Conservation (phyloP, 2,888 invertebrate species). For the Cephus pulcher region DNA sequence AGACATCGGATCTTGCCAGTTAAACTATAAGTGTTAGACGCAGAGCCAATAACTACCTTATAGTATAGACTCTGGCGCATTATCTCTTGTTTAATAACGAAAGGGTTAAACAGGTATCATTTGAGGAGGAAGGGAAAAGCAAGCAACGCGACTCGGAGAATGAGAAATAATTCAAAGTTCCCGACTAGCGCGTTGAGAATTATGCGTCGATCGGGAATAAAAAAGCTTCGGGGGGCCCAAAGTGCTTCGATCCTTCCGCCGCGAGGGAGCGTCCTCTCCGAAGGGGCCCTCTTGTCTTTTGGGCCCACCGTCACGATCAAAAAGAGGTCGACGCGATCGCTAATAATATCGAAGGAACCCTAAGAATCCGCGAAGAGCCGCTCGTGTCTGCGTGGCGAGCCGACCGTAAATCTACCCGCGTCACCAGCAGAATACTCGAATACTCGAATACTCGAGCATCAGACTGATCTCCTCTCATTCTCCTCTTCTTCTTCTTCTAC, state of each 20-base stretch:
- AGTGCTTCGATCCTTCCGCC: neutral
- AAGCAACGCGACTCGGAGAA: neutral
- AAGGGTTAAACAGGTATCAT: neutral
- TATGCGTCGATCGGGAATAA: neutral
- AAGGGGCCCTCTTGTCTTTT: too few species aligned
- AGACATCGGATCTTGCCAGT: conserved; percentile 56
- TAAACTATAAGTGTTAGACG: conserved; percentile 38
- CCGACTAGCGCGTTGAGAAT: neutral
- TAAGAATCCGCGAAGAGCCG: conserved; percentile 60
- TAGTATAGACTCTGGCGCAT: neutral
- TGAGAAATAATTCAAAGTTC: neutral
- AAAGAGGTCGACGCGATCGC: conserved; percentile 59
- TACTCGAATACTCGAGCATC: conserved; percentile 28
- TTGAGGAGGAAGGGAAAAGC: neutral
- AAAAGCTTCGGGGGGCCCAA: neutral
- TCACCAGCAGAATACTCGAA: conserved; percentile 55
- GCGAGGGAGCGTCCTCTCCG: neutral
- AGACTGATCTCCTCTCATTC: neutral
- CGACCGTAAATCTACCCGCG: conserved; percentile 63
- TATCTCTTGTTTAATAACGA: neutral
- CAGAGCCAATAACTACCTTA: neutral
- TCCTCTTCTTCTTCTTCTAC: neutral
- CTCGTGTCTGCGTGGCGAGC: conserved; percentile 60
- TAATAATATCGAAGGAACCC: conserved; percentile 64
- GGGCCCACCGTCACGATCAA: conserved; percentile 46